Evolutionary conservation across 2,113 vertebrate genomes (phyloP).

Genomic region (Cariama cristata): DNA sequence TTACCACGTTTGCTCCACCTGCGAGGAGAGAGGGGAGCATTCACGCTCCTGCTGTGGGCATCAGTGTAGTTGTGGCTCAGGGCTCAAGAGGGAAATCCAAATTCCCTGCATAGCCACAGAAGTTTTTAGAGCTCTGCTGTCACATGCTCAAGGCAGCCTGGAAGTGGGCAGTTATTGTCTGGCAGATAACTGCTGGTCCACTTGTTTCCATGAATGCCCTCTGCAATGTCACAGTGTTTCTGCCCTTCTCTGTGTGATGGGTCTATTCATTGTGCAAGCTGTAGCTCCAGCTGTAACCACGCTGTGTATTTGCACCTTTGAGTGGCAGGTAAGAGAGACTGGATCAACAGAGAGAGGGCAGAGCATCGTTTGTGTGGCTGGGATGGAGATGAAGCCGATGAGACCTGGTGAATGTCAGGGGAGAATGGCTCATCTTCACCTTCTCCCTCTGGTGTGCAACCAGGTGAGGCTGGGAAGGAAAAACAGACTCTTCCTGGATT

Average conservation of each 20-base stretch:
- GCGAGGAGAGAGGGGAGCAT: neutral
- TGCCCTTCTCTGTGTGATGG: neutral
- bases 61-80: neutral
- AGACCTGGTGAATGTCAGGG: neutral
- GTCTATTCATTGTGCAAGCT: neutral
- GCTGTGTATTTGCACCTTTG: neutral
- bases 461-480: neutral
- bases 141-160: neutral
- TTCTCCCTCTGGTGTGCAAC: neutral
- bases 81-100: neutral
- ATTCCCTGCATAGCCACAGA: neutral
- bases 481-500: neutral
- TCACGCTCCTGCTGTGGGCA: accelerated
- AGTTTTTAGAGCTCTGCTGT: neutral
- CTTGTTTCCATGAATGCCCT: neutral
- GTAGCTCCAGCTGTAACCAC: neutral
- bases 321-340: neutral
- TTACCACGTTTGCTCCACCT: neutral
- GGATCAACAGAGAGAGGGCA: neutral
- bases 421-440: neutral
- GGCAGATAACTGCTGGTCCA: neutral
- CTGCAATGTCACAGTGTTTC: neutral
- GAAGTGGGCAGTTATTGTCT: neutral
- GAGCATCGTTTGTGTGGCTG: neutral
- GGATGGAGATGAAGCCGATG: neutral